Base-by-base conservation (phyloP, 2,888 invertebrate species). In the Hirtodrosophila alboralis region DNA sequence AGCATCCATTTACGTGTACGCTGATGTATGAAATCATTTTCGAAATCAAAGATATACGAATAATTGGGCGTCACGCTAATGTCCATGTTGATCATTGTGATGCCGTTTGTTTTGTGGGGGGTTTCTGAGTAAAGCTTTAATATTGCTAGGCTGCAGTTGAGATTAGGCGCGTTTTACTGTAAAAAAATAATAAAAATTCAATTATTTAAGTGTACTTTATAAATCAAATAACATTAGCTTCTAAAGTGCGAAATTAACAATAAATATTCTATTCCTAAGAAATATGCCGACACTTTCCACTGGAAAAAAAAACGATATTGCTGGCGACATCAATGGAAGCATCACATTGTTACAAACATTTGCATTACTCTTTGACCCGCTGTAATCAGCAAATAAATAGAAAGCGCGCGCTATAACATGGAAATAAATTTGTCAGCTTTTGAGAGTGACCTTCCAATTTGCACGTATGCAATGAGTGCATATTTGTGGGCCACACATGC, bases 1-100 rank as follows among this genome's bases (percentile, higher is more conserved):
- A 95, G 94, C 97, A 99, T 98, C 97, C 98, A 98, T 91, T 94
- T 94, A 89, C 95, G 94, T 81, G 96, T 96, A 80, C 95, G 94
- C 86, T 95, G 93, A 89, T 97, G 96, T 88, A 96, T 96, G 91
- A 98, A 99, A 89, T 96, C 95, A 89, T 95, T 95, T 92, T 99
- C 99, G 89, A 98, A 98, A 88, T 96, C 95, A 92, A 99, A 97
- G 89, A 97, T 94, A 91, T 97, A 96, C 36, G 97, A 96, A 91
- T 98, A 97, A 91, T 98, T 98, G 67, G 96, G 96, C 66, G 94
- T 94, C 49, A 96, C 90, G 64, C 90, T 90, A 30, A 92, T 90
- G 87, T 93, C 92, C 90, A 92, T 92, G 89, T 92, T 92, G 44
- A 89, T 88, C 89, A 88, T 84, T 64, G 38, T 76, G 64, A n/a